Evolutionary conservation across 2,113 vertebrate species (phyloP), one percentile per base, ranked within the genome.

Genomic region (Tetraodon nigroviridis): DNA sequence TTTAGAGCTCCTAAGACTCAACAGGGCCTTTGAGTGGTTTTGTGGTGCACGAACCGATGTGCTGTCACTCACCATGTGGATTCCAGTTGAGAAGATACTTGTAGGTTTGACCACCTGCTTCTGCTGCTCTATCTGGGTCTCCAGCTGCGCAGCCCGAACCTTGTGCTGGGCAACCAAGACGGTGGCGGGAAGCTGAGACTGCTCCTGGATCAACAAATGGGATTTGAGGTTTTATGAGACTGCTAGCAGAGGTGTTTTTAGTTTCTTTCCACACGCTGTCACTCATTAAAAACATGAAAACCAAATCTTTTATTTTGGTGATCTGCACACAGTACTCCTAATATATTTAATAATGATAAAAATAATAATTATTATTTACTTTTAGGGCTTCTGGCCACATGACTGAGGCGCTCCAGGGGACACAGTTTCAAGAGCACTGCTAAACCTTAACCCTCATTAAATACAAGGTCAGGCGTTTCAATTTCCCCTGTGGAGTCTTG

Each of bases 151-250:
- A 24, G 93, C 92, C 58, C 93, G 92, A 75, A 93, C 94, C 80
- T 98, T 98, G 88, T 99, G 96, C 73, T 99, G 92, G 67, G 97
- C 94, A 66, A 99, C 87, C 70, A 99, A 90, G 52, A 99, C 71
- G 42, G 93, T 92, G 40, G 96, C 97, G 16, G 97, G 96, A 78
- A 99, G 88, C 81, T 86, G 90, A 60, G 97, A 98, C 67, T 91
- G 92, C 82, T 99, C 97, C 96, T 99, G 83, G 21, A 79, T 51
- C 74, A 56, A 82, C 54, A 80, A 48, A 67, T 5, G 12, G 1
- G 47, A 65, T 68, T 37, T 52, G n/a, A 24, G 27, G 40, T 21
- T 63, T 65, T 20, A 64, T 64, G 17, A 53, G 41, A 67, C 40
- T n/a, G 44, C 15, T 48, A 32, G 24, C 44, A n/a, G 44, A 18